Percentiles rank a stretch among this genome's conserved stretches.
These are phyloP conservation scores for Synaphobranchus kaupii DNA, from an alignment of 2,797 vertebrate genomes.

Conservation along the genomic window DNA sequence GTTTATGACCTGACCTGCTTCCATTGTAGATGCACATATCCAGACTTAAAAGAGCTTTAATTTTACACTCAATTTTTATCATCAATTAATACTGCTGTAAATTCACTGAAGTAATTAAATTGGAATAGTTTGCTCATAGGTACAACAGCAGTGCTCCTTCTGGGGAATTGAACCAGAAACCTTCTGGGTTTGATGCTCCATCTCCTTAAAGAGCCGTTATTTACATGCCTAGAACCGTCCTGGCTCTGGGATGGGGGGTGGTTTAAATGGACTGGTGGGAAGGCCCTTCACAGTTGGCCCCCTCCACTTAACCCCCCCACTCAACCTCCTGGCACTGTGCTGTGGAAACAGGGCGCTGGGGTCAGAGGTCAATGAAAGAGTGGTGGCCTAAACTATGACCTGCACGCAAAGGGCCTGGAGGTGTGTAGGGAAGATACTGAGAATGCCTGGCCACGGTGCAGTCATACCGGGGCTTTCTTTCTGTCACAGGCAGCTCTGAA, in stretches of 20 bases:
- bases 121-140: background rate
- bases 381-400: slow-evolving; percentile 33
- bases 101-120: slow-evolving; percentile 20
- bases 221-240: slow-evolving; percentile 12
- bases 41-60: background rate
- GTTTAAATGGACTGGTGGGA: slow-evolving; percentile 71
- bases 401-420: background rate
- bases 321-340: slow-evolving; percentile 67
- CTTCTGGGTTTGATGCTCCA: slow-evolving; percentile 2
- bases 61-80: background rate
- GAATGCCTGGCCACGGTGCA: background rate
- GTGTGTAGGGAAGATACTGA: background rate
- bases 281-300: slow-evolving; percentile 67
- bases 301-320: slow-evolving; percentile 66
- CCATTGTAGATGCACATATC: too few relatives aligned
- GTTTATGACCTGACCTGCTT: background rate
- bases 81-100: background rate
- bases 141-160: background rate
- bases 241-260: slow-evolving; percentile 30
- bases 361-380: slow-evolving; percentile 64
- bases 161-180: background rate
- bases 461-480: background rate
- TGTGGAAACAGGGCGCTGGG: slow-evolving; percentile 58
- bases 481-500: slow-evolving; percentile 20
- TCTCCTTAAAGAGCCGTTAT: background rate